Evolutionary conservation across 1,140 invertebrate genomes (phyloP), one percentile per base, ranked within the genome.

Genomic region (Trachymyrmex septentrionalis): DNA sequence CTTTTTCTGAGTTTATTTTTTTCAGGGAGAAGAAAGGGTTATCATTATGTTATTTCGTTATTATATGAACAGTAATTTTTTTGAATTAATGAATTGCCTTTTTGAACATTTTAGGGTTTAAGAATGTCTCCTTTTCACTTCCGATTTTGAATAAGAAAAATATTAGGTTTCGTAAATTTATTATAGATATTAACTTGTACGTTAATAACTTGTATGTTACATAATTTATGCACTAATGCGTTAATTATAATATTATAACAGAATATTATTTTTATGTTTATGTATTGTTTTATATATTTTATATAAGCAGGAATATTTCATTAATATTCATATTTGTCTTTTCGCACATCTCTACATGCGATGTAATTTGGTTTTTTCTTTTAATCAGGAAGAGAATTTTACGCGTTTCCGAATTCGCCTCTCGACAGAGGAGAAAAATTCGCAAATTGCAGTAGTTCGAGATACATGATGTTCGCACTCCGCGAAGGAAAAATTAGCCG

Each of bases 401-500:
- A 61, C 14, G n/a, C 30, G 12, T 16, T 55, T 30, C 48, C 44
- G 77, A 73, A 59, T 82, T 19, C 38, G 27, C 34, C 14, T 57
- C 21, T 59, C 78, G 14, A 27, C 69, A 21, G 50, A 30, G 34
- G 21, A 38, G 27, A 50, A 61, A 59, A 61, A 73, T 61, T 73
- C 44, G 67, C 80, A 30, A n/a, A 75, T 84, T 61, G 55, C 69
- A 75, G 38, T 14, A 14, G 24, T 34, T 48, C 34, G n/a, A 53
- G 24, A 82, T 50, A n/a, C 24, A 34, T 44, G 27, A 61, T 27
- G 44, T 75, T 55, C 34, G 48, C 30, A 48, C 19, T 57, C 3
- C 3, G 38, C 38, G 14, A 48, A 84, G 34, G n/a, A 84, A 61
- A 84, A 84, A 84, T 84, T 84, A 75, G 27, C 67, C 55, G 10